Base-by-base conservation (phyloP, 2,113 vertebrate genomes). In the Pterocles burchelli region DNA sequence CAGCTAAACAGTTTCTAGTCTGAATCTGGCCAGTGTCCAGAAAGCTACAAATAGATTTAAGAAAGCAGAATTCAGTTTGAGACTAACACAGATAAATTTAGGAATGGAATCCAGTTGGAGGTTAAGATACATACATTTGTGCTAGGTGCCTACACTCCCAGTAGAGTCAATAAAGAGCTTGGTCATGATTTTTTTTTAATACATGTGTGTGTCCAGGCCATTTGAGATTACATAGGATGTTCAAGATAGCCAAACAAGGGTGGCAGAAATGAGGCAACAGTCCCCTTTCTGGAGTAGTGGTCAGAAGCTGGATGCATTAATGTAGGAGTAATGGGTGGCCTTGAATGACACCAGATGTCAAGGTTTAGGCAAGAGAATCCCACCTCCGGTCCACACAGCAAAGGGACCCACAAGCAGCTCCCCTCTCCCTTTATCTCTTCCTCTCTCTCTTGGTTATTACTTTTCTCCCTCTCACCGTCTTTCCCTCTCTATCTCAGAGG, bases 141-240 rank as follows among this genome's bases (percentile, higher is more conserved):
- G 10, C 36, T 54, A 46, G 20, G 21, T 33, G 7, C 19, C 55
- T n/a, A 46, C 10, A 3, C 7, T 84, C n/a, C 31, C 11, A 20
- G 33, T 55, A 67, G 3, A 52, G 31, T 70, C 24, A 28, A 4
- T 61, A 45, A 83, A 59, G 7, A 57, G 6, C 1, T 2, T 29
- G 16, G 6, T 54, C 7, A 7, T 54, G 21, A 49, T 62, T 45
- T 63, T 21, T 21, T 3, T 31, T 73, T 49, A 79, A 61, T 18
- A 29, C 5, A 7, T n/a, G 10, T 4, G 6, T 26, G 36, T 54
- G 17, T 19, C 33, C n/a, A 62, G 19, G 31, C 8, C 11, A 3
- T 81, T 49, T 2, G 2, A n/a, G 8, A 45, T n/a, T 31, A 17
- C 4, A 1, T 0, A 8, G 10, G 13, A 2, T 29, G 13, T 57